phyloP scores from a whole-genome alignment of 2,113 vertebrate genomes.

The Verasper variegatus region DNA sequence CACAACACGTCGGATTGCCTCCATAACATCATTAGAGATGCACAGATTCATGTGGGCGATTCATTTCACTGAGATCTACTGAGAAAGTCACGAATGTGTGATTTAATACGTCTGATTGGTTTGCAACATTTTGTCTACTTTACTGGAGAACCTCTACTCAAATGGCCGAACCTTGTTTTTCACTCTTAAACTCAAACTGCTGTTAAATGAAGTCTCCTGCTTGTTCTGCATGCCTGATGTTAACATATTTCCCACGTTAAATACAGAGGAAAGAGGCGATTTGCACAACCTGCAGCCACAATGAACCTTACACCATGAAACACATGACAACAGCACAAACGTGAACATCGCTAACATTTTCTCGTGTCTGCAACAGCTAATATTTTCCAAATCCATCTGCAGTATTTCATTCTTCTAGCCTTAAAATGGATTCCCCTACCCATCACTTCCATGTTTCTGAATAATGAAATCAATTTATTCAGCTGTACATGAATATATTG shows the following conservation, averaged over 20 bases:
- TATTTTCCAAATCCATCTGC: constrained; percentile 22
- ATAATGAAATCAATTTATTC: constrained; percentile 34
- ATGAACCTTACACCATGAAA: constrained; percentile 52
- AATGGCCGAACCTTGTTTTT: constrained; percentile 29
- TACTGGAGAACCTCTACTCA: constrained; percentile 45
- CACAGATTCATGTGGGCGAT: not conserved
- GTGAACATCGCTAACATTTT: constrained; percentile 20
- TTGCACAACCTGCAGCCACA: constrained; percentile 83
- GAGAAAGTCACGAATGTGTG: not conserved
- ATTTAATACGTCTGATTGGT: not conserved
- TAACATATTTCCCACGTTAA: constrained; percentile 33
- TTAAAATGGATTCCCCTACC: constrained; percentile 26
- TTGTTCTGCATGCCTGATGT: constrained; percentile 13
- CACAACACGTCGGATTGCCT: too few relatives aligned
- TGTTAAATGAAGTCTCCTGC: constrained; percentile 21
- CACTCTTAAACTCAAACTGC: constrained; percentile 20
- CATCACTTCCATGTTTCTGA: constrained; percentile 37
- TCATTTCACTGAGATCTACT: not conserved
- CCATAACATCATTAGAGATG: not conserved
- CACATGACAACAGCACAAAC: constrained; percentile 28
- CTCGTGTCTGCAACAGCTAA: constrained; percentile 11
- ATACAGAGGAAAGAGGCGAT: constrained; percentile 74
- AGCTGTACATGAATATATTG: constrained; percentile 23
- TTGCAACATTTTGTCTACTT: not conserved
- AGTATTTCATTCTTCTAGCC: constrained; percentile 15